Base-by-base conservation (phyloP, 2,797 vertebrate species). In the Tenualosa thibaudeaui region DNA sequence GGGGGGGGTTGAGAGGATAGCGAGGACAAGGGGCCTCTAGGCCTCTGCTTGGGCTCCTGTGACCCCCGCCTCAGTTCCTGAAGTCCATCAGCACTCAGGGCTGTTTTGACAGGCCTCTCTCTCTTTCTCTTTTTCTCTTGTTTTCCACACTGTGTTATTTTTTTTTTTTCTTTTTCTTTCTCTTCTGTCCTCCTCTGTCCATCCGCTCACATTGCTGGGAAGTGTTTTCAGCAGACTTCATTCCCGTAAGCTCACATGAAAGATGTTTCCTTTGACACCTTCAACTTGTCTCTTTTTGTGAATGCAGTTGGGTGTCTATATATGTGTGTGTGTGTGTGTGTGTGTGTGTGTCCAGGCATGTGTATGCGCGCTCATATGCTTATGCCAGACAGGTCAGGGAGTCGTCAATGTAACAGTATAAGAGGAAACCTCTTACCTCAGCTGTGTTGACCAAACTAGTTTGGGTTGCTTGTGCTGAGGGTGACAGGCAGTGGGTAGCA, bases 221-320 rank as follows among this genome's bases (percentile, higher is more conserved):
- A 87, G 8, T 83, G 81, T 84, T 86, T 82, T 85, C 56, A 75
- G 53, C 75, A 51, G 50, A 81, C 50, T 26, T 62, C 50, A 78
- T 93, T 93, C 91, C 92, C 86, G 89, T 91, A 92, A 92, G 90
- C 90, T 90, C 90, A 93, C 90, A 92, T 91, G 87, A 93, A 92
- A 92, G 91, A 93, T 93, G 92, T 93, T 91, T 92, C 91, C 92
- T 92, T 12, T 92, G 90, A 91, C 88, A 90, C 91, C 91, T 86
- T 85, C 84, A 89, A 88, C 93, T 94, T 89, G 90, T 92, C 26
- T 37, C 17, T 19, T 58, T 58, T 22, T 58, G 56, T 58, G 56
- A 22, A 6, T 58, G 19, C 19, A 17, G 0, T 22, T 54, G 51
- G 0, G 17, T 56, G 54, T 19, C 0, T 56, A 7, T 62, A n/a